Evolutionary conservation across 2,797 vertebrate species (phyloP), one percentile per base, ranked within the genome.

Genomic region (Sorex maritimensis): DNA sequence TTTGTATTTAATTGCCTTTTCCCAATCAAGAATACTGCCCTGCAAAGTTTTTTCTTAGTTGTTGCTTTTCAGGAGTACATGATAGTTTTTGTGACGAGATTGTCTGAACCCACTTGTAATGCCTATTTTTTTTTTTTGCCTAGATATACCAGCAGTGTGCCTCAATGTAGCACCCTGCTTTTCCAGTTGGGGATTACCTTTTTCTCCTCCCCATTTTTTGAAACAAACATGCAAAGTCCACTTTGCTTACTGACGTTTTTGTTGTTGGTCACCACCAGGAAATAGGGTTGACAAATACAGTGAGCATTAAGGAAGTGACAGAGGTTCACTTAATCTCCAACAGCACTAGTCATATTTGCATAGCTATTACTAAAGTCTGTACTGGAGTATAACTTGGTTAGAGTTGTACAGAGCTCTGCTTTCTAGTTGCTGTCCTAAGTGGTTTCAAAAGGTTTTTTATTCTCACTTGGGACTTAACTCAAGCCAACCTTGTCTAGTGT

Each of bases 221-320:
- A 96, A 93, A 83, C 49, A 94, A 63, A 46, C 58, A 38, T 88
- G 23, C 77, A 84, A 83, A 58, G 55, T 90, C 46, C 44, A 75
- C 24, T 90, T 91, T 12, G 71, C 74, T 94, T 95, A 75, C 74
- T 90, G 26, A 94, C 73, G 34, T 34, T 65, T 92, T 94, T 90
- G 30, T 83, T 90, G 13, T 90, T 90, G 49, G 34, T 89, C 74
- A 88, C 81, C 81, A 85, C 44, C 90, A 93, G 88, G 92, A 93
- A 95, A 67, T 71, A 74, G 71, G 15, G 7, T 91, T 95, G 81
- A 88, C 81, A 94, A 74, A 96, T 73, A 87, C 1, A 83, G 0
- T 75, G 80, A 88, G 15, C 77, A 93, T 0, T 93, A 80, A 95
- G 90, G 93, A 96, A 93, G 52, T 95, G 74, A 89, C 88, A 72